These are phyloP conservation scores for Turritopsis dohrnii DNA, from an alignment of 30 jellyfish, hydroid and myxozoan species.

Conservation along the genomic window DNA sequence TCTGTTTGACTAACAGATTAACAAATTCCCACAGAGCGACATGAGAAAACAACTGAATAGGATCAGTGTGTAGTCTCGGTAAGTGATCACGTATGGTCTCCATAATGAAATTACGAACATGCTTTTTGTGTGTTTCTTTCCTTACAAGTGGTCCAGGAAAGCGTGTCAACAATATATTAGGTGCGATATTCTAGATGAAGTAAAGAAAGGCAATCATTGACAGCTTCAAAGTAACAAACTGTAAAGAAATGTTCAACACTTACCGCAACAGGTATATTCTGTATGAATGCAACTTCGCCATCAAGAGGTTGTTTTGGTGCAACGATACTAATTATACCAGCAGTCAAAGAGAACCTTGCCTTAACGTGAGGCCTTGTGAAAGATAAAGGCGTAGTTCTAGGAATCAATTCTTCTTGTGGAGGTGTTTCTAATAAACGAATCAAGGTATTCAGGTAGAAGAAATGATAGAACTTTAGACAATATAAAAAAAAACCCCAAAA, in stretches of 20 bases:
- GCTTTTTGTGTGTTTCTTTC: constrained; percentile 32
- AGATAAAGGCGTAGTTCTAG: constrained; percentile 31
- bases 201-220: no score
- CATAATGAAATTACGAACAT: neutral
- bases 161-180: constrained; percentile 13
- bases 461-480: no score
- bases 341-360: constrained; percentile 29
- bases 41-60: constrained; percentile 22
- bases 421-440: constrained; percentile 5
- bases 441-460: neutral
- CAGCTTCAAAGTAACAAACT: no score
- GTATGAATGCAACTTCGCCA: constrained; percentile 67
- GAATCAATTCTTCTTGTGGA: constrained; percentile 10
- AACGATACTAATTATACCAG: constrained; percentile 29
- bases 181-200: constrained; percentile 29
- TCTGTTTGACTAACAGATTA: constrained; percentile 30
- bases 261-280: constrained; percentile 67
- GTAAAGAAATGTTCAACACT: no score
- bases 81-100: constrained; percentile 22
- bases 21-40: constrained; percentile 42
- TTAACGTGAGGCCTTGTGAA: constrained; percentile 34
- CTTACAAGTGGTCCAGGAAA: constrained; percentile 43
- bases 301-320: constrained; percentile 50
- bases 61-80: constrained; percentile 19
- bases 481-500: no score